These are phyloP conservation scores for Contarinia nasturtii DNA, from an alignment of 1,140 invertebrate genomes.

Conservation along the genomic window DNA sequence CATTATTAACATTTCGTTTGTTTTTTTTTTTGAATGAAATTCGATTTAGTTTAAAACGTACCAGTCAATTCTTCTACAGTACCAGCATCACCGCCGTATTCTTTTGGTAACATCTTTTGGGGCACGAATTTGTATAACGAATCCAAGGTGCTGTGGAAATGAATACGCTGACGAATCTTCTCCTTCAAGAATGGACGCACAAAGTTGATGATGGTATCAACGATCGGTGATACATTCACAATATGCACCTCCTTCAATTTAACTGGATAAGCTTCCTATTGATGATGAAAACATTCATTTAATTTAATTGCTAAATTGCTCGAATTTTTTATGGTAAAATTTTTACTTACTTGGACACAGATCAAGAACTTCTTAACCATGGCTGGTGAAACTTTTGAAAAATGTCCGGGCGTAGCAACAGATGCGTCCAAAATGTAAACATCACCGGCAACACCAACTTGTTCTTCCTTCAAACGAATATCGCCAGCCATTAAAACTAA, in stretches of 20 bases:
- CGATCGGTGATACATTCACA: constrained; percentile 60
- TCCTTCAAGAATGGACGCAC: constrained; percentile 71
- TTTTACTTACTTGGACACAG: constrained; percentile 41
- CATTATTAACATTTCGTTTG: background rate
- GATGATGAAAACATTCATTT: background rate
- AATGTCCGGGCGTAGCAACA: constrained; percentile 49
- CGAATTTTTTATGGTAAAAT: background rate
- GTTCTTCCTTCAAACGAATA: constrained; percentile 52
- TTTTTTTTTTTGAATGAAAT: background rate
- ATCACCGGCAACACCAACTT: constrained; percentile 57
- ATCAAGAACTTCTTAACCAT: constrained; percentile 64
- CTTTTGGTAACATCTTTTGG: constrained; percentile 41
- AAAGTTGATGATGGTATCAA: constrained; percentile 63
- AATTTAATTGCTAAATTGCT: too few relatives aligned
- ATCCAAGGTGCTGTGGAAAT: constrained; percentile 50
- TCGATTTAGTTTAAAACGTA: constrained; percentile 17
- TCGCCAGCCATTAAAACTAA: constrained; percentile 65
- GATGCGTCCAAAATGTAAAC: constrained; percentile 59
- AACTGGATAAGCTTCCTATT: constrained; percentile 63
- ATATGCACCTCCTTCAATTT: constrained; percentile 71
- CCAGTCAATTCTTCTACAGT: constrained; percentile 47
- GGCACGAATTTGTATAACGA: constrained; percentile 49
- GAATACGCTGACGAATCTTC: constrained; percentile 64
- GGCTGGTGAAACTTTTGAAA: constrained; percentile 54
- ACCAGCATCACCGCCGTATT: constrained; percentile 58